Evolutionary conservation across 2,113 vertebrate species (phyloP).

Genomic region (Deroptyus accipitrinus): DNA sequence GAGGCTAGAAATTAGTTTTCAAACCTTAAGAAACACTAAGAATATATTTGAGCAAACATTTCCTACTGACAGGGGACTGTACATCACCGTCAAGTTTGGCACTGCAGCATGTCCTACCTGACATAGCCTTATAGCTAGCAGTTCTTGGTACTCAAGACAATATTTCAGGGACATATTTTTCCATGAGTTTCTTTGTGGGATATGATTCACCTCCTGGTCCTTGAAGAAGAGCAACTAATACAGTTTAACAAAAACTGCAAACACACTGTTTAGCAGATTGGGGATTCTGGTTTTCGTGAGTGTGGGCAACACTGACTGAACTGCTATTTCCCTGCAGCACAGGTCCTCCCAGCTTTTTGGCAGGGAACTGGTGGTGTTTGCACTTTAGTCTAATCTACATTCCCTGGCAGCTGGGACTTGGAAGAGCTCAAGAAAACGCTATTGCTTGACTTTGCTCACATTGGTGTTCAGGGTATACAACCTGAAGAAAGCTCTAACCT

Average conservation of each 20-base stretch:
- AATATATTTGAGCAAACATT: background rate
- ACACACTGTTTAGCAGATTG: background rate
- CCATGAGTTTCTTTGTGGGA: background rate
- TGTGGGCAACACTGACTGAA: background rate
- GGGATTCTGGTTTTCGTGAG: fast-evolving
- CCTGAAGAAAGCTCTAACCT: background rate
- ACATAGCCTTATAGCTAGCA: background rate
- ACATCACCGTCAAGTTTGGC: background rate
- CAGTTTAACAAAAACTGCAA: background rate
- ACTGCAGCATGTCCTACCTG: fast-evolving
- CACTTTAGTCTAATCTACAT: background rate
- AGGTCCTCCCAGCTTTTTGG: background rate
- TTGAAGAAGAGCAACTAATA: background rate
- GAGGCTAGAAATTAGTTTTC: background rate
- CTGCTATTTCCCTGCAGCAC: background rate
- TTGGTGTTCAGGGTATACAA: background rate
- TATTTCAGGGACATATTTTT: background rate
- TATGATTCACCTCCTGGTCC: background rate
- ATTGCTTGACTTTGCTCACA: background rate
- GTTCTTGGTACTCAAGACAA: background rate
- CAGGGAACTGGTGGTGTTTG: background rate
- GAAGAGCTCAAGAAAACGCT: background rate
- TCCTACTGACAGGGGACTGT: background rate
- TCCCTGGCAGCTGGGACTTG: background rate
- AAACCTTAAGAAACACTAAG: background rate